Evolutionary conservation across 1,140 invertebrate genomes (phyloP).

Genomic region (Aphelinus certus): DNA sequence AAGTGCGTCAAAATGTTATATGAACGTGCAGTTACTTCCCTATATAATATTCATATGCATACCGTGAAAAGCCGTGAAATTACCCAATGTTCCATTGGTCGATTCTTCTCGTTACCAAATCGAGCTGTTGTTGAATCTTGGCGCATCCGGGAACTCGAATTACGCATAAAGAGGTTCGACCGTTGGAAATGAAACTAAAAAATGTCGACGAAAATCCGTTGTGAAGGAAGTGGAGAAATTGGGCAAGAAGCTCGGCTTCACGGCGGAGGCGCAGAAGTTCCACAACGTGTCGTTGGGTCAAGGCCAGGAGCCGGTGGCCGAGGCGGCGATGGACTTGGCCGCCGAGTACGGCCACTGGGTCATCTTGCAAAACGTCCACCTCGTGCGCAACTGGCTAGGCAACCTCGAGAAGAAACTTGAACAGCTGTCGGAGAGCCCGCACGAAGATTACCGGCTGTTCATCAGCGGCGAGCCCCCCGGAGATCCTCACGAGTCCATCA

Average conservation of each 20-base stretch:
- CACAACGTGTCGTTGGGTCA: slow-evolving; percentile 95
- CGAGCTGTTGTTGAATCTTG: no score
- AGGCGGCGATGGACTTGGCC: slow-evolving; percentile 77
- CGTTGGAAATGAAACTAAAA: background rate
- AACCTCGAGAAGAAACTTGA: slow-evolving; percentile 93
- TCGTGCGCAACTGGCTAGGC: slow-evolving; percentile 89
- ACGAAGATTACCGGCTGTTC: slow-evolving; percentile 71
- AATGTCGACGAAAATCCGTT: background rate
- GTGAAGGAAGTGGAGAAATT: slow-evolving; percentile 80
- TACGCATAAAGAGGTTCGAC: background rate
- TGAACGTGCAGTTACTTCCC: no score
- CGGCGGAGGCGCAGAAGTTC: slow-evolving; percentile 83
- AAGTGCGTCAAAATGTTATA: no score
- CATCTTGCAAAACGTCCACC: slow-evolving; percentile 89
- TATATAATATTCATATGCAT: no score
- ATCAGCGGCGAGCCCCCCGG: slow-evolving; percentile 77
- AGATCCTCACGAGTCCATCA: slow-evolving; percentile 71
- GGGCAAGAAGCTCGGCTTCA: slow-evolving; percentile 83
- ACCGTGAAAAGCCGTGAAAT: no score
- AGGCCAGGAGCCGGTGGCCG: slow-evolving; percentile 85
- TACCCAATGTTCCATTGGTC: no score
- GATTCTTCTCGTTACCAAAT: no score
- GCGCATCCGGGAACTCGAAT: no score
- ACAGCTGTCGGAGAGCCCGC: slow-evolving; percentile 74
- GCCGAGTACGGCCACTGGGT: slow-evolving; percentile 90